Evolutionary conservation across 2,113 vertebrate species (phyloP), one percentile per base, ranked within the genome.

Genomic region (Halcyon senegalensis): DNA sequence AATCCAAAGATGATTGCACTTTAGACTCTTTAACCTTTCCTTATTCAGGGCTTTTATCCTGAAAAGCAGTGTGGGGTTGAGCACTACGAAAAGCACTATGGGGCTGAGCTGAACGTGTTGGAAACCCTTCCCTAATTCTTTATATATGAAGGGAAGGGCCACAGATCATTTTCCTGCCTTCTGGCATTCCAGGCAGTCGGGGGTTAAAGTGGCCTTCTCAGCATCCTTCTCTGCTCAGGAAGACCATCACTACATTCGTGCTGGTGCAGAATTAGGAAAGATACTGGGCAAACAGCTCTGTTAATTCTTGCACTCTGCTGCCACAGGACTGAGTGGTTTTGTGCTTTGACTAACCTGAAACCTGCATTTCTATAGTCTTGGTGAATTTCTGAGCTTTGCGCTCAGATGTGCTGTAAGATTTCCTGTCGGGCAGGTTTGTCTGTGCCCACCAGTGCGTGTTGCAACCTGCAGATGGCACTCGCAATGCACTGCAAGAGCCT

Each of bases 391-490:
- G 35, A 39, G 63, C 20, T 28, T 44, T 90, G 24, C n/a, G 24
- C 16, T 70, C 24, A 4, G 68, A 4, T 3, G 8, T 0, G 10
- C 21, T 3, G 30, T 10, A 1, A 2, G 16, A 8, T 66, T 60
- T 17, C 15, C 31, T 0, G 1, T 2, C 1, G 1, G 1, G 33
- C 5, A 0, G 35, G 8, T 4, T 37, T 33, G 8, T 4, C 2
- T 3, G 50, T 4, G 21, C 35, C 44, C 72, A 66, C 33, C 46
- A 39, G 73, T 51, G 56, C 43, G 2, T 55, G 5, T 63, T 39
- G 77, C 20, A 60, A 16, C 98, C 98, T 98, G 96, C 94, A 98
- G 98, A 74, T 98, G 98, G 98, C 97, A 93, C 94, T 97, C 89
- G 85, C 89, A 72, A 43, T 89, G 97, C 96, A 31, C 41, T 39